Percentiles rank a stretch among this genome's conserved stretches.
These are phyloP conservation scores for Pterocles orientalis DNA, from an alignment of 2,113 vertebrate species.

Conservation along the genomic window DNA sequence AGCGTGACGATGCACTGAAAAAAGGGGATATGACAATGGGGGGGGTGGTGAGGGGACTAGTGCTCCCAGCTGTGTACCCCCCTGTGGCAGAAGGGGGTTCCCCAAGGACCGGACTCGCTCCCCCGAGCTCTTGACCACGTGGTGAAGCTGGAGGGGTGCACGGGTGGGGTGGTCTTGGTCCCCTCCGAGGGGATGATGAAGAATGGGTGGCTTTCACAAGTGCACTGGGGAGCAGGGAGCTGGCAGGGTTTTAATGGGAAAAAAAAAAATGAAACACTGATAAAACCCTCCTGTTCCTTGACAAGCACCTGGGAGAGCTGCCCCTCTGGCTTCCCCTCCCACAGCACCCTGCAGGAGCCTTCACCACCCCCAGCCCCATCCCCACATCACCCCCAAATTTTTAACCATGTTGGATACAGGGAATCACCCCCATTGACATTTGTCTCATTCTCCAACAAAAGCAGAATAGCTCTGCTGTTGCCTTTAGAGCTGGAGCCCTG, in stretches of 20 bases:
- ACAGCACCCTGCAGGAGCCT: background rate
- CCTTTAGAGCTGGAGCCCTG: conserved; percentile 32
- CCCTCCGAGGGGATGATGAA: background rate
- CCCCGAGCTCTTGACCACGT: background rate
- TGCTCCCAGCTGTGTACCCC: conserved; percentile 26
- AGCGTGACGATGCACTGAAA: background rate
- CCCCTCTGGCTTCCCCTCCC: background rate
- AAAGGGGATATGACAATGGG: conserved; percentile 49
- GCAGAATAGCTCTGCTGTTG: conserved; percentile 52
- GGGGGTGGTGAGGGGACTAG: conserved; percentile 13
- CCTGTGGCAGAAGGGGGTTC: background rate
- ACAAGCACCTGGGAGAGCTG: background rate
- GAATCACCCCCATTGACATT: background rate
- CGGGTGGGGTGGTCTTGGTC: background rate
- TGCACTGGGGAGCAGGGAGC: background rate
- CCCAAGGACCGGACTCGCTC: conserved; percentile 7
- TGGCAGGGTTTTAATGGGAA: background rate
- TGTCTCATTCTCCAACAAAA: conserved; percentile 42
- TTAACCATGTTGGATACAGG: conserved; percentile 35
- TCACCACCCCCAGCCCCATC: background rate
- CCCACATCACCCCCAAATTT: background rate
- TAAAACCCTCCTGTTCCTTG: background rate
- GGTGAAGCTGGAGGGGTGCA: background rate
- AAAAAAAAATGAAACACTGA: background rate
- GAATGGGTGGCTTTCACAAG: background rate